Evolutionary conservation across 2,888 invertebrate species (phyloP).

Genomic region (Hyalella azteca): DNA sequence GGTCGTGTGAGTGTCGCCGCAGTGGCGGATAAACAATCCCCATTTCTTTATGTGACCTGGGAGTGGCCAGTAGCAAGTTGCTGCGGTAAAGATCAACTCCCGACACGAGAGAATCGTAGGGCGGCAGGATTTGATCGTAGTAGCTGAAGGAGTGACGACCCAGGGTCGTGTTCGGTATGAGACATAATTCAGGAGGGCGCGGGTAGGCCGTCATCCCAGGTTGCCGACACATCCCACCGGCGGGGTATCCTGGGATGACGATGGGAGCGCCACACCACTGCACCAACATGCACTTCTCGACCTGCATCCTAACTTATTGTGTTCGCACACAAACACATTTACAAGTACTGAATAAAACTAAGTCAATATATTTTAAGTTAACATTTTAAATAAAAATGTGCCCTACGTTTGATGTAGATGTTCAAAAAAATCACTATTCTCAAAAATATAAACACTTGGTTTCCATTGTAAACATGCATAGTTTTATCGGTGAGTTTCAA

Average conservation of each 20-base stretch:
- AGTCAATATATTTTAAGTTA: no score
- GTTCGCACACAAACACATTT: background rate
- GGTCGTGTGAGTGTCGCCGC: slow-evolving; percentile 29
- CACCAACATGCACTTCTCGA: slow-evolving; percentile 1
- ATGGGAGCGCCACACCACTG: slow-evolving; percentile 14
- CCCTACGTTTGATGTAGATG: no score
- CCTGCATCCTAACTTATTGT: background rate
- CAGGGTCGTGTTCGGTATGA: background rate
- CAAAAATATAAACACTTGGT: no score
- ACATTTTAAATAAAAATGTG: no score
- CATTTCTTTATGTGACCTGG: slow-evolving; percentile 3
- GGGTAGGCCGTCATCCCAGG: background rate
- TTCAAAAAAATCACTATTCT: no score
- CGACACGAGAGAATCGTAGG: background rate
- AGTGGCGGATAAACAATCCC: background rate
- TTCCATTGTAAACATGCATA: no score
- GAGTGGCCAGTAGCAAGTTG: slow-evolving; percentile 6
- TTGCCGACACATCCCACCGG: background rate
- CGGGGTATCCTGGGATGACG: background rate
- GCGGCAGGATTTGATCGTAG: slow-evolving; percentile 3
- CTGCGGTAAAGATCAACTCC: background rate
- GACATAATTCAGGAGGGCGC: background rate
- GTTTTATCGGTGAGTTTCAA: no score
- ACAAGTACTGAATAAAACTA: background rate
- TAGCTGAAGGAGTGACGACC: background rate